Percentiles rank a stretch among this genome's conserved stretches.
Conservation (phyloP, 2,797 vertebrate genomes). For the Tachyglossus aculeatus region DNA sequence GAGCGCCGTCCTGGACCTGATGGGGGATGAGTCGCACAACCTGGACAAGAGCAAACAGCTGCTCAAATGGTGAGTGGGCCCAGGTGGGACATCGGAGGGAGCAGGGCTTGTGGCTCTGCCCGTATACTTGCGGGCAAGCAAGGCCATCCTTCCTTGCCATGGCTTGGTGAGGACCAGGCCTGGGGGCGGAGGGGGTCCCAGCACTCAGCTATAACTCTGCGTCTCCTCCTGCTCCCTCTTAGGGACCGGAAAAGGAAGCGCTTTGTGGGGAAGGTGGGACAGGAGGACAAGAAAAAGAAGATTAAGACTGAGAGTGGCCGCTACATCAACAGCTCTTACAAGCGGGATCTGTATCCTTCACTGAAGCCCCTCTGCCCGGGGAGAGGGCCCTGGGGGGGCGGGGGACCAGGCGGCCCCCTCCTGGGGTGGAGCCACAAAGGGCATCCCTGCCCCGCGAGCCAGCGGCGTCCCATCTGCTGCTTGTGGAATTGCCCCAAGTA, state of each 20-base stretch:
- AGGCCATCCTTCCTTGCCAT: neutral
- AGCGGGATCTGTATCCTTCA: constrained; percentile 93
- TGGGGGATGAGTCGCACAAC: constrained; percentile 87
- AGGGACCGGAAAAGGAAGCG: constrained; percentile 97
- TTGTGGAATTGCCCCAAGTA: rapidly evolving
- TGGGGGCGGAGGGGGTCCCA: rapidly evolving
- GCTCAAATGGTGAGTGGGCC: constrained; percentile 84
- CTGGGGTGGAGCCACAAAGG: neutral
- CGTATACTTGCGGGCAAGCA: neutral
- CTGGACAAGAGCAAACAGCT: constrained; percentile 82
- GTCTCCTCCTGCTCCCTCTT: neutral
- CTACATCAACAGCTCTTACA: constrained; percentile 83
- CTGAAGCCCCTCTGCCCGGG: neutral
- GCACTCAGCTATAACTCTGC: neutral
- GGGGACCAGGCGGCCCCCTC: neutral
- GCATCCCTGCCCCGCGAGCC: neutral
- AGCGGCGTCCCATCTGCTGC: no score
- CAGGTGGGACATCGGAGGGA: rapidly evolving
- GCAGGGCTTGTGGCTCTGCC: no score
- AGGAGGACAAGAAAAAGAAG: constrained; percentile 86
- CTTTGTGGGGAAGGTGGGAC: constrained; percentile 85
- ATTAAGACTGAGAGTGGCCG: constrained; percentile 85
- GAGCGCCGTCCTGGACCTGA: constrained; percentile 88
- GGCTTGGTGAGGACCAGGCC: neutral
- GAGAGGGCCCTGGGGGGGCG: no score